Evolutionary conservation across 2,113 vertebrate genomes (phyloP).

Genomic region (Malurus alboscapulatus): DNA sequence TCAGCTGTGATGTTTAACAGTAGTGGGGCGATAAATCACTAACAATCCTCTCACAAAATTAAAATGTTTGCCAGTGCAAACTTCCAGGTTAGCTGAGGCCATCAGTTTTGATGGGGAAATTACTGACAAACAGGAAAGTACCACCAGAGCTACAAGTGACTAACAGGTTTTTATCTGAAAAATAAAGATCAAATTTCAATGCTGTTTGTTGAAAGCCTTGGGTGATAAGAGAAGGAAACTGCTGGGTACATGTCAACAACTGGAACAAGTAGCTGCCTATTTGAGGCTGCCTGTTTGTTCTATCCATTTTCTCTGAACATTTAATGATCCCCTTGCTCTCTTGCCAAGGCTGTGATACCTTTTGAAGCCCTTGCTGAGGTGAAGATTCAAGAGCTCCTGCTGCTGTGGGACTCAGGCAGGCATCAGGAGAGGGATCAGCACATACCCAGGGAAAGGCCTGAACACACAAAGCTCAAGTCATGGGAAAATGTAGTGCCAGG

Average conservation of each 20-base stretch:
- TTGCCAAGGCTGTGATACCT: background rate
- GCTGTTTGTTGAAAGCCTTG: background rate
- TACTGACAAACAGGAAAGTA: background rate
- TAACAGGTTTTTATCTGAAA: slow-evolving; percentile 26
- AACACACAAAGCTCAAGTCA: background rate
- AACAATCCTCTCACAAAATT: background rate
- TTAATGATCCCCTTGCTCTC: background rate
- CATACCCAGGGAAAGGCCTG: background rate
- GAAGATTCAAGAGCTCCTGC: background rate
- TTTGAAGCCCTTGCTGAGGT: background rate
- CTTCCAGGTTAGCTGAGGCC: background rate
- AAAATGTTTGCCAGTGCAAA: background rate
- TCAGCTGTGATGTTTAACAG: background rate
- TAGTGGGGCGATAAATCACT: background rate
- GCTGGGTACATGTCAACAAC: background rate
- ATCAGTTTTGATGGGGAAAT: background rate
- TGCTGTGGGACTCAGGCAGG: background rate
- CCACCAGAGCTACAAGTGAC: background rate
- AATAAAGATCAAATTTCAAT: slow-evolving; percentile 2
- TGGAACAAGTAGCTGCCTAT: background rate
- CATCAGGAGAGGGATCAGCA: background rate
- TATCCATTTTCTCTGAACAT: background rate
- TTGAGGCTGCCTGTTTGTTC: background rate
- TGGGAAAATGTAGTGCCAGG: background rate
- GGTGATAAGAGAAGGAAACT: background rate